Percentiles rank a stretch among this genome's conserved stretches.
phyloP scores from a whole-genome alignment of 1,140 invertebrate species.

The Lutraria rhynchaena region DNA sequence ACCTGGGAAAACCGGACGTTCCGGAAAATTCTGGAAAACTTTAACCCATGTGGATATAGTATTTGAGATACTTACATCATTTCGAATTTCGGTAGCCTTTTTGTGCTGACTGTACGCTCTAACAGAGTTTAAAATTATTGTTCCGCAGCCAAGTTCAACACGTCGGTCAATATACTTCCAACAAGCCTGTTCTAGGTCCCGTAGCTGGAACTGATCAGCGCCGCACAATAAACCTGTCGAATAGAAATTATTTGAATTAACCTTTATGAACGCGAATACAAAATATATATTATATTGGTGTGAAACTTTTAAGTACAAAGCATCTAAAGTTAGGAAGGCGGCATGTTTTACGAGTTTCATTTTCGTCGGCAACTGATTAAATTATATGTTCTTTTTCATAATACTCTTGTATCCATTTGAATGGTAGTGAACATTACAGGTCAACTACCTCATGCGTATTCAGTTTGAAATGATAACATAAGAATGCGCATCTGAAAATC shows the following conservation, averaged over 20 bases:
- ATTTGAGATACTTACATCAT: constrained; percentile 12
- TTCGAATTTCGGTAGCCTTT: background rate
- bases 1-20: no score
- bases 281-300: background rate
- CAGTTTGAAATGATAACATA: no score
- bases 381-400: no score
- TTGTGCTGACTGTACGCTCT: constrained; percentile 15
- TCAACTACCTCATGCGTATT: no score
- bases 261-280: background rate
- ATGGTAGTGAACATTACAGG: no score
- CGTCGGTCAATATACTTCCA: constrained; percentile 41
- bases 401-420: no score
- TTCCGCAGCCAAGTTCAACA: constrained; percentile 3
- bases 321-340: background rate
- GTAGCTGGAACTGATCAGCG: constrained; percentile 40
- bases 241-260: no score
- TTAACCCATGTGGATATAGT: no score
- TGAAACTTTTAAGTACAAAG: background rate
- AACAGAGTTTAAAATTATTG: background rate
- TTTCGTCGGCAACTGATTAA: background rate
- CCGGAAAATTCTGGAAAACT: no score
- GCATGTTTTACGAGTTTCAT: background rate
- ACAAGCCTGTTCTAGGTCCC: constrained; percentile 37
- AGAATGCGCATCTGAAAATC: no score
- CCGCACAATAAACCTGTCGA: constrained; percentile 42